phyloP scores from a whole-genome alignment of 2,113 vertebrate genomes.

The Zonotrichia leucophrys region DNA sequence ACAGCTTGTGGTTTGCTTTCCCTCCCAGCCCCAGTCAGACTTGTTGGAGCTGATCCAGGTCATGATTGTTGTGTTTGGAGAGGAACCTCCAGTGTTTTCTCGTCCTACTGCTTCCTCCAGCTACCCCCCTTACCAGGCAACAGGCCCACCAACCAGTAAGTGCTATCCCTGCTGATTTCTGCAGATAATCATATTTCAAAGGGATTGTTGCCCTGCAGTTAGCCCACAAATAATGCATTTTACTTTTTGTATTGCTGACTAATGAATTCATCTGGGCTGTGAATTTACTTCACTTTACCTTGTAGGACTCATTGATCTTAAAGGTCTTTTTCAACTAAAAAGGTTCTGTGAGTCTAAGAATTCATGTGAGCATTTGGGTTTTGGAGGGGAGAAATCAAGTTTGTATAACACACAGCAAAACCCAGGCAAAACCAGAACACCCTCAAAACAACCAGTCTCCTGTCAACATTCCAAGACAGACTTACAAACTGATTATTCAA shows the following conservation, averaged over 20 bases:
- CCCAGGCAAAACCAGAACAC: neutral
- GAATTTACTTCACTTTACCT: neutral
- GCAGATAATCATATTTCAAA: neutral
- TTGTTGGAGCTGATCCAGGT: conserved; percentile 94
- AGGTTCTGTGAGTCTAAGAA: neutral
- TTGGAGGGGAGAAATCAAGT: neutral
- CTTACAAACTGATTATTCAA: neutral
- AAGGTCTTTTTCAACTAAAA: neutral
- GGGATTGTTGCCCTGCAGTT: neutral
- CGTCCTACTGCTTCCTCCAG: conserved; percentile 87
- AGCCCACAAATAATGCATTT: neutral
- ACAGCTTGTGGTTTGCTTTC: neutral
- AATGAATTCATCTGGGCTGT: neutral
- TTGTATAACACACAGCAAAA: neutral
- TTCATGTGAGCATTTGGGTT: neutral
- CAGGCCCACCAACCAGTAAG: conserved; percentile 94
- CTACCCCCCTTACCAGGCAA: conserved; percentile 89
- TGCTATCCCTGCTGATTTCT: neutral
- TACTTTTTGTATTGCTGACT: neutral
- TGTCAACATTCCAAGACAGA: neutral
- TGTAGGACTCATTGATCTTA: neutral
- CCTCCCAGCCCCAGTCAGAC: conserved; percentile 90
- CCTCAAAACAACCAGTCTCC: neutral
- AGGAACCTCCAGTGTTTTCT: conserved; percentile 97
- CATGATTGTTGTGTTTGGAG: conserved; percentile 98